Base-by-base conservation (phyloP, 2,113 vertebrate genomes). In the Scophthalmus maximus region DNA sequence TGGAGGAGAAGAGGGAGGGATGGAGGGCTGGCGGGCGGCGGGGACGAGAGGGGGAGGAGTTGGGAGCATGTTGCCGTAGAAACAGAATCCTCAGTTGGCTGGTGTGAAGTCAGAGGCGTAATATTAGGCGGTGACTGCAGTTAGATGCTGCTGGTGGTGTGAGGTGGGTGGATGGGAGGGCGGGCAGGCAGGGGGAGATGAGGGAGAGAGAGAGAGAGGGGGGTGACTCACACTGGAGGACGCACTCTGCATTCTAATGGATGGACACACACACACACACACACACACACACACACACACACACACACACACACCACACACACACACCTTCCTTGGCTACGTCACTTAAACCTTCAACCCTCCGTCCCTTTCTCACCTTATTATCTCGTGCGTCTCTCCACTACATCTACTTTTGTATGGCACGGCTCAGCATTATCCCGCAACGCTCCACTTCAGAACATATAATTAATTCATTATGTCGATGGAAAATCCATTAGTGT, bases 41-140 rank as follows among this genome's bases (percentile, higher is more conserved):
- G 51, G 72, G 75, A 81, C 10, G 36, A 69, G 70, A 58, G 80
- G 84, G 70, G 89, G 87, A 83, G 91, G 89, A 87, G 86, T 81
- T 74, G 38, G 78, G 79, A 84, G 68, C 78, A 50, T 73, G 92
- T 93, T 93, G 90, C 92, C 90, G 70, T 93, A 88, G 92, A 90
- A 93, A 93, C 91, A 84, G 87, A 87, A 91, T 88, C 88, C 88
- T 91, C 85, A 62, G 87, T 87, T 87, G 90, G 89, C 89, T 83
- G 62, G 84, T 89, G 91, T 92, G 89, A 92, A 92, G 92, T 92
- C 91, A 92, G 88, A 87, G 74, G 87, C 88, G 47, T 82, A 85
- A 91, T 91, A 88, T 90, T 85, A 91, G 89, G 88, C 65, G 65
- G 90, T 90, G 91, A 93, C 92, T 92, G 83, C 86, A 90, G 86